Conservation (phyloP, 2,888 invertebrate species). For the Yponomeuta plumbellus region DNA sequence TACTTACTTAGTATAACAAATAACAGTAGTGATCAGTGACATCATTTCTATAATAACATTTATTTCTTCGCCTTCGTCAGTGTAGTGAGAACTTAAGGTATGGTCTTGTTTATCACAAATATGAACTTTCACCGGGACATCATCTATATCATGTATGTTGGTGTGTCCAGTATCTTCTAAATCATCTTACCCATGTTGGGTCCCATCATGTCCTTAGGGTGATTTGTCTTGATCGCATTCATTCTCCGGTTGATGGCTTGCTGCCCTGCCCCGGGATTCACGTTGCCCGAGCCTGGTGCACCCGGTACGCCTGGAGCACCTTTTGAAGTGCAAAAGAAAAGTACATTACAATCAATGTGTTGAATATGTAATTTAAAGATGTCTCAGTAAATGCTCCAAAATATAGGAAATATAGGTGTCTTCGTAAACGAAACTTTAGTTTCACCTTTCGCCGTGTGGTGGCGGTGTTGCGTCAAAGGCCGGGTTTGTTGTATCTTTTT, state of each 20-base stretch:
- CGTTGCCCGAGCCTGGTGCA: conserved; percentile 58
- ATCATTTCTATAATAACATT: neutral
- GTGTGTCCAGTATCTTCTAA: neutral
- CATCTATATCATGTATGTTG: neutral
- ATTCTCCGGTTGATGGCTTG: conserved; percentile 83
- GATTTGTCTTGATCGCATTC: conserved; percentile 92
- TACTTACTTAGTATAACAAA: too few species aligned
- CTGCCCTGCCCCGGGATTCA: conserved; percentile 69
- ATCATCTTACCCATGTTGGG: conserved; percentile 84
- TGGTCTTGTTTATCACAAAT: too few species aligned
- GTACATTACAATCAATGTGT: neutral
- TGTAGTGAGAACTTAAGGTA: neutral
- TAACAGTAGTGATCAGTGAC: too few species aligned
- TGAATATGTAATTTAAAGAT: too few species aligned
- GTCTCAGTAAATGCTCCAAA: too few species aligned
- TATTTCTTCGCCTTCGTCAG: neutral
- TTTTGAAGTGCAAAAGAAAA: conserved; percentile 25
- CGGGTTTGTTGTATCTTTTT: too few species aligned
- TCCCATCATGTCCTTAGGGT: conserved; percentile 87
- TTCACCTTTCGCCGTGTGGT: too few species aligned
- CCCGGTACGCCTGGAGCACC: conserved; percentile 46
- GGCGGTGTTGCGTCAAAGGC: too few species aligned
- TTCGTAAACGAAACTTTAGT: too few species aligned
- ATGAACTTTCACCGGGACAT: neutral
- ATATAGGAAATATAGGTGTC: too few species aligned